Evolutionary conservation across 2,113 vertebrate genomes (phyloP).

Genomic region (Halichoeres trimaculatus): DNA sequence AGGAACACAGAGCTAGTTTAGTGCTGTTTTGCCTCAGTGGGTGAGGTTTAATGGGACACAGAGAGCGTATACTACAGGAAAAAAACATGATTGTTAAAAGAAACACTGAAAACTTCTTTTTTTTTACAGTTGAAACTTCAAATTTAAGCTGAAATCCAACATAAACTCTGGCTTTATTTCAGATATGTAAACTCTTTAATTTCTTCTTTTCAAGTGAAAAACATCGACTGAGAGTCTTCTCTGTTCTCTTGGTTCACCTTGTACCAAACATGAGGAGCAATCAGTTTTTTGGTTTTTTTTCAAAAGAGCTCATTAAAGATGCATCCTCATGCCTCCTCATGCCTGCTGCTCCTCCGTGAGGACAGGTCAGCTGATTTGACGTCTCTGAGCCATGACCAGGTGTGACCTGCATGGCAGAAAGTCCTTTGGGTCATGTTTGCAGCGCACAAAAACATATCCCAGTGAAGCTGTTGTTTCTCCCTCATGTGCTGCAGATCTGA

Average conservation of each 20-base stretch:
- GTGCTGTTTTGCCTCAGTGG: conserved; percentile 16
- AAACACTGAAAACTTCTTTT: too few relatives aligned
- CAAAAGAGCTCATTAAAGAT: conserved; percentile 2
- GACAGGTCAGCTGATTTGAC: conserved; percentile 25
- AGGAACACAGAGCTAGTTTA: conserved; percentile 9
- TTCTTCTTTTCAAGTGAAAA: too few relatives aligned
- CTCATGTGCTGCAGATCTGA: neutral
- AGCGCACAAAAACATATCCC: neutral
- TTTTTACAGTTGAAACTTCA: too few relatives aligned
- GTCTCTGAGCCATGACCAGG: conserved; percentile 37
- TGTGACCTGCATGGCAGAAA: conserved; percentile 40
- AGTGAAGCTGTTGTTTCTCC: neutral
- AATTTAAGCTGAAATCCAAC: too few relatives aligned
- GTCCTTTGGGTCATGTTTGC: neutral
- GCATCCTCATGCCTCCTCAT: neutral
- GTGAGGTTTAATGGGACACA: conserved; percentile 28
- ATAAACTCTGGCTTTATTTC: too few relatives aligned
- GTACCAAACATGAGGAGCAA: neutral
- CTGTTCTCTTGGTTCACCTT: neutral
- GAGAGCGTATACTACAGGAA: neutral
- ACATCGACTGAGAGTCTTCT: neutral
- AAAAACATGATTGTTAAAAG: too few relatives aligned
- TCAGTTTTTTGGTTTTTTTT: neutral
- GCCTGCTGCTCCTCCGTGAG: conserved; percentile 18
- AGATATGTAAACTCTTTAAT: too few relatives aligned